Evolutionary conservation across 2,113 vertebrate genomes (phyloP), one percentile per base, ranked within the genome.

Genomic region (Hippolais icterina): DNA sequence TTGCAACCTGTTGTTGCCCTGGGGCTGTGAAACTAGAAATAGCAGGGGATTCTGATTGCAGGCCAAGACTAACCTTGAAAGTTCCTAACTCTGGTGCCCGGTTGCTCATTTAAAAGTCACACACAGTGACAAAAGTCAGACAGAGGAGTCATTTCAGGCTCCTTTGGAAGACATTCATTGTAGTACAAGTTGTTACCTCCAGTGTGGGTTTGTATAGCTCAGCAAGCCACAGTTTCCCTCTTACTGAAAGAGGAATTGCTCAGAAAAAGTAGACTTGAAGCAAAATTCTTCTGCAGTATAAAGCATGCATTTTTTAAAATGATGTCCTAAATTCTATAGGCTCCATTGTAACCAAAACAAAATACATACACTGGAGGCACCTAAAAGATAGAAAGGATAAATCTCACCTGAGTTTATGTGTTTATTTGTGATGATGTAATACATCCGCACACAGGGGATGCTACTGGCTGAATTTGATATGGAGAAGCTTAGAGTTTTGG

Each of bases 111-210:
- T 64, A 79, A 54, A 46, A 59, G 16, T 35, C 50, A 49, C 10
- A 47, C 3, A 39, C n/a, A n/a, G n/a, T n/a, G n/a, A n/a, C n/a
- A n/a, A n/a, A n/a, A n/a, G n/a, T n/a, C n/a, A n/a, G n/a, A n/a
- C n/a, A n/a, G n/a, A n/a, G n/a, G n/a, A n/a, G n/a, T 10, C 24
- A 13, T n/a, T 0, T 0, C 19, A 74, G 46, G 12, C 19, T 89
- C 50, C 47, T 81, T 29, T 74, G 24, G 64, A 87, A 74, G 10
- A 9, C 50, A 27, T 46, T 74, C 3, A 17, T 3, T 71, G 5
- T 15, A 68, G 7, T 33, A 77, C 27, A 33, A n/a, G 5, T 47
- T 52, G 16, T 54, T 65, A 7, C 21, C 21, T 83, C 20, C 46
- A 53, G 0, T n/a, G 23, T 46, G 39, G 5, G 11, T 88, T 70